Base-by-base conservation (phyloP, 2,888 invertebrate species). In the Microplitis deprimator region DNA sequence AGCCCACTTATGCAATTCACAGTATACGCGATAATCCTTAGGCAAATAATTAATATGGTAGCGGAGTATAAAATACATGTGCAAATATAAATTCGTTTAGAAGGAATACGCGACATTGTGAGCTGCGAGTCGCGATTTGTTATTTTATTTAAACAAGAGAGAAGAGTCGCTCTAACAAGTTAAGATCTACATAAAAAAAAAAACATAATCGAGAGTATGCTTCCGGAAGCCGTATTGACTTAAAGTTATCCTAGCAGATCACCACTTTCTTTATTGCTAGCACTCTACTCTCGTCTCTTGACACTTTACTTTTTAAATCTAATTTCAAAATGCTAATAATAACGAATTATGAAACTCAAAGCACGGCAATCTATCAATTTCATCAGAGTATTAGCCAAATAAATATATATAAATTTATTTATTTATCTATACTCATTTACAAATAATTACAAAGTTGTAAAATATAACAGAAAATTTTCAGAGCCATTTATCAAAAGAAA, bases 151-250 rank as follows among this genome's bases (percentile, higher is more conserved):
- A 50, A 50, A 50, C 50, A 50, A 50, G 50, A 50, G 50, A 50
- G 50, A 50, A 50, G 50, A 50, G 10, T 50, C 50, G 50, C 8
- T 50, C 50, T 50, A 50, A 50, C 50, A 50, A 50, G 4, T 29
- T 10, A 29, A 29, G 29, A n/a, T 67, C 67, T 67, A 29, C 29
- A 38, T 20, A 38, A 67, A 39, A 67, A 67, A 50, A 10, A 50
- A 50, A 50, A 50, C 8, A 50, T 50, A 50, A 50, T 50, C 50
- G 50, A 50, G 50, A 50, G 50, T 50, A 50, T 4, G 8, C 50
- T 50, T 50, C 50, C 13, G 62, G 62, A 62, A 62, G 16, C 8
- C 8, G 62, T 62, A 62, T 62, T 62, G 62, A 62, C 20, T 62
- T 62, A 16, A 6, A 62, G n/a, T 62, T 62, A 62, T 62, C 62